Evolutionary conservation across 2,797 vertebrate species (phyloP).

Genomic region (Emys orbicularis): DNA sequence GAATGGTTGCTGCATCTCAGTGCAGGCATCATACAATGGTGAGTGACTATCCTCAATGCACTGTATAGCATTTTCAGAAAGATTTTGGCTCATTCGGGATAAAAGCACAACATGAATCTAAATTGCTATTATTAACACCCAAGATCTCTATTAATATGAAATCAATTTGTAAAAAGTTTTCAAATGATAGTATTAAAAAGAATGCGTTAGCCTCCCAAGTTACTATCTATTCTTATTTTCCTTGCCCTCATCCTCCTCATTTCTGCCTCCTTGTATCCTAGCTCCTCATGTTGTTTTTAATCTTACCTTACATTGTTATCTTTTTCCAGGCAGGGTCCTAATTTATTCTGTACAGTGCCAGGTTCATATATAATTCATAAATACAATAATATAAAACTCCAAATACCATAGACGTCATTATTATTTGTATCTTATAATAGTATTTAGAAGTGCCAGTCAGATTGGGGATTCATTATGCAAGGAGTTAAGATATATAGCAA

Average conservation of each 20-base stretch:
- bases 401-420: neutral
- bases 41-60: neutral
- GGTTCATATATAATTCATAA: neutral
- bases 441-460: slow-evolving; percentile 50
- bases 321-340: neutral
- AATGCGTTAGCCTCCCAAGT: neutral
- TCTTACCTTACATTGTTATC: neutral
- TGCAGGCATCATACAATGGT: neutral
- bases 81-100: neutral
- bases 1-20: neutral
- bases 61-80: no score
- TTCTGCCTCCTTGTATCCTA: neutral
- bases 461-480: slow-evolving; percentile 53
- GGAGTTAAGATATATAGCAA: slow-evolving; percentile 39
- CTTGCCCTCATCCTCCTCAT: neutral
- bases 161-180: neutral
- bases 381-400: neutral
- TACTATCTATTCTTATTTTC: neutral
- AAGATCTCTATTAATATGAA: neutral
- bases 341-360: neutral
- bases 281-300: no score
- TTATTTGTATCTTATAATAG: slow-evolving; percentile 49
- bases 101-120: neutral
- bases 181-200: neutral
- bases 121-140: neutral